These are phyloP conservation scores for Cydia pomonella DNA, from an alignment of 1,140 invertebrate genomes.

Conservation along the genomic window DNA sequence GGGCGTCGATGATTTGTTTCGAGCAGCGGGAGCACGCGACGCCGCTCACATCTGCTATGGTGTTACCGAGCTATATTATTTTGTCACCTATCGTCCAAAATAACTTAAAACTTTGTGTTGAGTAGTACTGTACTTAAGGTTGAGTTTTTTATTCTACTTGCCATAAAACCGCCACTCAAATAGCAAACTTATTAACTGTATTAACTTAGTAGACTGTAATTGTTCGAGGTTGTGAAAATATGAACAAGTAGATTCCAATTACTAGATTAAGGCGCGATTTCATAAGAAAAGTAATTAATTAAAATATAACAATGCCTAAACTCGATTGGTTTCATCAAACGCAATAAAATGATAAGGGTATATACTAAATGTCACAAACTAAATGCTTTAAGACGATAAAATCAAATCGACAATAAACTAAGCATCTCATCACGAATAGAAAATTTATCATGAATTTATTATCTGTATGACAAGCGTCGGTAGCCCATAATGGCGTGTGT, in stretches of 20 bases:
- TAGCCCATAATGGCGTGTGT: constrained; percentile 63
- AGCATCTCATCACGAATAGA: constrained; percentile 52
- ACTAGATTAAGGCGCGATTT: no score
- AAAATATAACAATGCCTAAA: background rate
- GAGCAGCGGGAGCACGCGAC: constrained; percentile 52
- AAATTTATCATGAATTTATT: constrained; percentile 57
- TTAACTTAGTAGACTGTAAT: no score
- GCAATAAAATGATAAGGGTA: background rate
- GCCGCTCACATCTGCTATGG: constrained; percentile 38
- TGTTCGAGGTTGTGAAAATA: no score
- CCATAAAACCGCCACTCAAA: no score
- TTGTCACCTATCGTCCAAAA: background rate
- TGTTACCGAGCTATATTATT: background rate
- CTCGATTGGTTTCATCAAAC: background rate
- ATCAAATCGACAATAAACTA: constrained; percentile 45
- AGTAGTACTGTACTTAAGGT: background rate
- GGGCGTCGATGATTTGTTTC: constrained; percentile 65
- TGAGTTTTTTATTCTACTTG: no score
- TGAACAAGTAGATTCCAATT: no score
- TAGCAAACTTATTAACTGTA: no score
- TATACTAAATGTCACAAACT: background rate
- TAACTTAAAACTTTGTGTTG: background rate
- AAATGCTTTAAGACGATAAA: constrained; percentile 38
- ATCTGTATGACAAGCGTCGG: constrained; percentile 55
- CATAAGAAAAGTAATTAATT: no score